Percentiles rank a stretch among this genome's conserved stretches.
These are phyloP conservation scores for Achlya flavicornis DNA, from an alignment of 2,888 invertebrate genomes.

Conservation along the genomic window DNA sequence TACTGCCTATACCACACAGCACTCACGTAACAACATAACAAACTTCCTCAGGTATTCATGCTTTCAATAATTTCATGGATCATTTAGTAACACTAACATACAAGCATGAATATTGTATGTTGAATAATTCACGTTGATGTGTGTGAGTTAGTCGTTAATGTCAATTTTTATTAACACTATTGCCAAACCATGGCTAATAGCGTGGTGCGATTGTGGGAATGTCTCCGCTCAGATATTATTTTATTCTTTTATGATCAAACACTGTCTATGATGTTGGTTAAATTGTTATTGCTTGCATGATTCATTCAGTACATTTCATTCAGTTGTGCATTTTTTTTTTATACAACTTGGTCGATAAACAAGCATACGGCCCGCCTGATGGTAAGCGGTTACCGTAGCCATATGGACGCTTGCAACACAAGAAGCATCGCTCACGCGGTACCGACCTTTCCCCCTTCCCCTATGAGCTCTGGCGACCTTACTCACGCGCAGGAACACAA, in stretches of 20 bases:
- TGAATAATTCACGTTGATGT: conserved; percentile 46
- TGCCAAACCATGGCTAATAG: conserved; percentile 49
- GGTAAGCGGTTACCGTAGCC: too few species aligned
- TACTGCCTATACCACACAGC: conserved; percentile 22
- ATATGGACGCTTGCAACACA: too few species aligned
- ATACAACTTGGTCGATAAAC: too few species aligned
- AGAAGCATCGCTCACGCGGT: too few species aligned
- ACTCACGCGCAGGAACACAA: too few species aligned
- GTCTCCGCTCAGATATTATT: conserved; percentile 12
- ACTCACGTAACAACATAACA: conserved; percentile 27
- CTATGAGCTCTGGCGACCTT: too few species aligned
- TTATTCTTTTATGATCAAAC: conserved; percentile 13
- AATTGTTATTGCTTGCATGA: conserved; percentile 8
- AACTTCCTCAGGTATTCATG: conserved; percentile 29
- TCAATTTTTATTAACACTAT: conserved; percentile 53
- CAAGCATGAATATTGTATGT: conserved; percentile 40
- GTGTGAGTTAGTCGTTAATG: conserved; percentile 45
- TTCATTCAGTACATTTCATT: conserved; percentile 6
- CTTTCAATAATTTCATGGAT: conserved; percentile 54
- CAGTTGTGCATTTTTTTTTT: neutral
- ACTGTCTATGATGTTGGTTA: conserved; percentile 6
- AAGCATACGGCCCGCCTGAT: too few species aligned
- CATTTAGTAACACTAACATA: conserved; percentile 43
- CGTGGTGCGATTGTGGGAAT: conserved; percentile 47
- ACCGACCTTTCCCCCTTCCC: too few species aligned